Evolutionary conservation across 2,888 invertebrate genomes (phyloP).

Genomic region (Tetropium fuscum): DNA sequence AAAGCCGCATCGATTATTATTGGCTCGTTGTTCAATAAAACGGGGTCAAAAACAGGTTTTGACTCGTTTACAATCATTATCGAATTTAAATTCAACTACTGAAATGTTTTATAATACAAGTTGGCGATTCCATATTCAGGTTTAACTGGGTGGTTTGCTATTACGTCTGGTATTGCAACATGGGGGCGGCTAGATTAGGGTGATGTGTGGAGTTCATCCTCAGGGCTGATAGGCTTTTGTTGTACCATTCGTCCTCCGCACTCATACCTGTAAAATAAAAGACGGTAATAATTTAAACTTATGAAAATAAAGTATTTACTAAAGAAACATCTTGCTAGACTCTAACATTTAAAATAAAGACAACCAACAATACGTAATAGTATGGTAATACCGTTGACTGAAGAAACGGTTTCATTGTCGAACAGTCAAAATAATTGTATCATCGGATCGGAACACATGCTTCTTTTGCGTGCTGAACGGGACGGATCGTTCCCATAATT

Average conservation of each 20-base stretch:
- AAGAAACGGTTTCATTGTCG: too few species aligned
- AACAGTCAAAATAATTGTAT: too few species aligned
- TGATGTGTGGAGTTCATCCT: constrained; percentile 97
- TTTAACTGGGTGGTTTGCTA: constrained; percentile 55
- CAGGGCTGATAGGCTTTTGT: constrained; percentile 95
- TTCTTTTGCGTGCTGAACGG: too few species aligned
- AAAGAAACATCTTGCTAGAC: too few species aligned
- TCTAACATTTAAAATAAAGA: too few species aligned
- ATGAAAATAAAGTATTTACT: too few species aligned
- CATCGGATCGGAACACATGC: too few species aligned
- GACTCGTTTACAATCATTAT: neutral
- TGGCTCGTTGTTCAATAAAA: constrained; percentile 17
- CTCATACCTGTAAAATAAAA: constrained; percentile 79
- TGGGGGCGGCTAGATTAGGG: constrained; percentile 94
- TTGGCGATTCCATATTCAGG: constrained; percentile 21
- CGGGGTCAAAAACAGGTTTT: neutral
- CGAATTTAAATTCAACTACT: constrained; percentile 13
- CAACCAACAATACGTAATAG: too few species aligned
- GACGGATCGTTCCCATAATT: too few species aligned
- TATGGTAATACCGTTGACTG: too few species aligned
- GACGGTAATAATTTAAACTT: too few species aligned
- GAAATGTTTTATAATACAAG: constrained; percentile 18
- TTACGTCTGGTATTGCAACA: constrained; percentile 99
- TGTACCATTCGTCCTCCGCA: constrained; percentile 98
- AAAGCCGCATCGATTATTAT: constrained; percentile 6